Percentiles rank a stretch among this genome's conserved stretches.
Conservation (phyloP, 2,888 invertebrate species). For the Napeogenes sylphis region DNA sequence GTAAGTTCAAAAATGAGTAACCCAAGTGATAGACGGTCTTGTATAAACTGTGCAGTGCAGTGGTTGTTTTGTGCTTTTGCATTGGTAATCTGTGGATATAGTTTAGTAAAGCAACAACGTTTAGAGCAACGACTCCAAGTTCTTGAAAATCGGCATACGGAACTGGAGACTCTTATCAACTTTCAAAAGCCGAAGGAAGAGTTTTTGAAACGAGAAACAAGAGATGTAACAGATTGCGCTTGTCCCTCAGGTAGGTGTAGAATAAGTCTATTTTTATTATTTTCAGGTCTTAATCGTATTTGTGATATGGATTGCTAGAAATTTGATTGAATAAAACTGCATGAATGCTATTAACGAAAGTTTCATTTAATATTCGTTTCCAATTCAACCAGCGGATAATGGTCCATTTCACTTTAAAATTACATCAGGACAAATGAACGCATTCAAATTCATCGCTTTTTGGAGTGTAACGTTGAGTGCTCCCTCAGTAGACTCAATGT, state of each 20-base stretch:
- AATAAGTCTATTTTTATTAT: not conserved
- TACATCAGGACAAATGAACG: conserved; percentile 17
- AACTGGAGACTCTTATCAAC: conserved; percentile 34
- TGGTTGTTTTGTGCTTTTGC: conserved; percentile 67
- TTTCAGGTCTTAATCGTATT: not conserved
- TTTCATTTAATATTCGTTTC: conserved; percentile 17
- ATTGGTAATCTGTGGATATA: conserved; percentile 58
- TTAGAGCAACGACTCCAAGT: conserved; percentile 60
- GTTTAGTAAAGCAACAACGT: conserved; percentile 60
- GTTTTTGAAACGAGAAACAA: conserved; percentile 50
- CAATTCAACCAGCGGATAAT: conserved; percentile 27
- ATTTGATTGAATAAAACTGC: not conserved
- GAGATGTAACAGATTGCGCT: conserved; percentile 64
- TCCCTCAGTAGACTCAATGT: conserved; percentile 27
- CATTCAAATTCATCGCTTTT: conserved; percentile 17
- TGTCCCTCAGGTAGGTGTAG: conserved; percentile 66
- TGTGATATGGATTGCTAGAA: not conserved
- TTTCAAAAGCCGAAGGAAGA: conserved; percentile 38
- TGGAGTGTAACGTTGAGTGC: conserved; percentile 14
- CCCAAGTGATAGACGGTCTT: conserved; percentile 48
- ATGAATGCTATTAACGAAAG: conserved; percentile 10
- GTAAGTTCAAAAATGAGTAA: conserved; percentile 38
- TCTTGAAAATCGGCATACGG: conserved; percentile 51
- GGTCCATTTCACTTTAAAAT: conserved; percentile 18
- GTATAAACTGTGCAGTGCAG: conserved; percentile 62